Conservation (phyloP, 2,888 invertebrate species). For the Tipula vernalis region DNA sequence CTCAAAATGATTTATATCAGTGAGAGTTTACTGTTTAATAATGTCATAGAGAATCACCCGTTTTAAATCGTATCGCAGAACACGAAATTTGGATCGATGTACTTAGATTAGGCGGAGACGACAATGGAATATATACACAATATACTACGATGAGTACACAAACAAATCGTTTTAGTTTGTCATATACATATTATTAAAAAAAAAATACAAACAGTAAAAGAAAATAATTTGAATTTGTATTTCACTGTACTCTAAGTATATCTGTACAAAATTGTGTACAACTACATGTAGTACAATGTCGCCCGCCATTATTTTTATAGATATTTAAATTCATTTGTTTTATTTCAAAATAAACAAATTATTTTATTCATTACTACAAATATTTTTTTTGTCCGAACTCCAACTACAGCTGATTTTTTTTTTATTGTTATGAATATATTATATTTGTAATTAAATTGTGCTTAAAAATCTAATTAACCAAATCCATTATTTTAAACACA, state of each 20-base stretch:
- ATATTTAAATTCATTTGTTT: too few species aligned
- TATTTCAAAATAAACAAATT: too few species aligned
- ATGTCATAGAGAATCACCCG: not conserved
- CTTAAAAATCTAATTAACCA: not conserved
- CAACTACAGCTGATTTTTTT: not conserved
- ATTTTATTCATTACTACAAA: not conserved
- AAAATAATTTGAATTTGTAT: too few species aligned
- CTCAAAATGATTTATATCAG: not conserved
- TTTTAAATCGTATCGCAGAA: not conserved
- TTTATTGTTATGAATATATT: too few species aligned
- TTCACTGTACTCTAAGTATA: too few species aligned
- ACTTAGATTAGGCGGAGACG: not conserved
- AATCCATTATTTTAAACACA: not conserved
- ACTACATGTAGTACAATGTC: not conserved
- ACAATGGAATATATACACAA: not conserved
- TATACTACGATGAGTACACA: too few species aligned
- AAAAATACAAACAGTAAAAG: too few species aligned
- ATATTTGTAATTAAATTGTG: too few species aligned
- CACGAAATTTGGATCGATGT: not conserved
- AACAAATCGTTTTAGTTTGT: too few species aligned
- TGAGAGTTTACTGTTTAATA: not conserved
- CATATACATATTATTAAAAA: too few species aligned
- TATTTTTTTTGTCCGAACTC: not conserved
- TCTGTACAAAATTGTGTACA: not conserved
- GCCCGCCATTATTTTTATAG: not conserved